Conservation (phyloP, 2,888 invertebrate species). For the Ditula angustiorana region DNA sequence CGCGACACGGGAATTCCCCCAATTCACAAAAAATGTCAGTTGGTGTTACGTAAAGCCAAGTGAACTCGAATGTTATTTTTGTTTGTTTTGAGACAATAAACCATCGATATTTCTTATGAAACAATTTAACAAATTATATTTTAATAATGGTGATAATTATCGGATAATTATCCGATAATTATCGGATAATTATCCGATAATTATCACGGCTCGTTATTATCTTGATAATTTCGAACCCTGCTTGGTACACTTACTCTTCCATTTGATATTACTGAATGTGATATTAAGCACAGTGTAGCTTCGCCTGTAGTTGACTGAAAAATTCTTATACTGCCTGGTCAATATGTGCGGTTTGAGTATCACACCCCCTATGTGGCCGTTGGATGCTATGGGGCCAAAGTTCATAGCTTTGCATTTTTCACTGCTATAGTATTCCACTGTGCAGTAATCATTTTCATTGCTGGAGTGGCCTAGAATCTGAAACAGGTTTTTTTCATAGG, state of each 20-base stretch:
- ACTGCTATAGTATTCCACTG: slow-evolving; percentile 70
- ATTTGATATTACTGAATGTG: slow-evolving; percentile 78
- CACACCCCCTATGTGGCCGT: slow-evolving; percentile 71
- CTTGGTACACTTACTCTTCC: slow-evolving; percentile 67
- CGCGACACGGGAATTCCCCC: too few relatives aligned
- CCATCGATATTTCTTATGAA: too few relatives aligned
- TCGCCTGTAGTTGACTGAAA: slow-evolving; percentile 36
- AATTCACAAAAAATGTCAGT: too few relatives aligned
- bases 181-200: too few relatives aligned
- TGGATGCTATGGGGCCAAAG: slow-evolving; percentile 69
- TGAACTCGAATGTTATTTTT: too few relatives aligned
- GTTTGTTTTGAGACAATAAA: too few relatives aligned
- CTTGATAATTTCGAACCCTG: too few relatives aligned
- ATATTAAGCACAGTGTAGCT: slow-evolving; percentile 77
- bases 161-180: too few relatives aligned
- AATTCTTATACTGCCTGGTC: slow-evolving; percentile 40
- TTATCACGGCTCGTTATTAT: too few relatives aligned
- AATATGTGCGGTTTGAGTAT: slow-evolving; percentile 71
- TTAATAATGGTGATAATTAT: too few relatives aligned
- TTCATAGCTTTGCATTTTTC: slow-evolving; percentile 67
- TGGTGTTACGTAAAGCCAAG: too few relatives aligned
- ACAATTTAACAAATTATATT: too few relatives aligned
- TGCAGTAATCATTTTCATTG: slow-evolving; percentile 64
- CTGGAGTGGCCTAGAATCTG: slow-evolving; percentile 64
- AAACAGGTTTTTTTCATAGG: slow-evolving; percentile 26